These are phyloP conservation scores for Crocallis elinguaria DNA, from an alignment of 2,888 invertebrate species.

Conservation along the genomic window DNA sequence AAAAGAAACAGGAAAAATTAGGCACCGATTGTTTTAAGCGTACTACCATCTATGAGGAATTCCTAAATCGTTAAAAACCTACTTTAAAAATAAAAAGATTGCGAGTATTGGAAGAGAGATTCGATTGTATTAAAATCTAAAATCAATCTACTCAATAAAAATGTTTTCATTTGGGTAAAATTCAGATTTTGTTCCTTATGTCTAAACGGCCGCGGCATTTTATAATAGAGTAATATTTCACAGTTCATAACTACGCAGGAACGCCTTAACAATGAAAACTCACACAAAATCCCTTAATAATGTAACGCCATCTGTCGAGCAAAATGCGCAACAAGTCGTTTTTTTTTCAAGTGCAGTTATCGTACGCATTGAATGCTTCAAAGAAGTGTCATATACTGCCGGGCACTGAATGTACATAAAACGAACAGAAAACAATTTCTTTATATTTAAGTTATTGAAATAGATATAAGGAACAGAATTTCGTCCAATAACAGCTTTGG, in stretches of 20 bases:
- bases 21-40: constrained; percentile 71
- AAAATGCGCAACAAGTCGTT: neutral
- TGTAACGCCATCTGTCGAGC: neutral
- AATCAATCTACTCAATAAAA: constrained; percentile 36
- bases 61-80: constrained; percentile 38
- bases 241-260: neutral
- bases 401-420: neutral
- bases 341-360: no score
- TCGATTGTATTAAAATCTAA: constrained; percentile 28
- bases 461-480: constrained; percentile 41
- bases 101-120: constrained; percentile 44
- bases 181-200: constrained; percentile 45
- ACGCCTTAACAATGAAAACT: no score
- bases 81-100: constrained; percentile 38
- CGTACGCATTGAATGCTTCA: no score
- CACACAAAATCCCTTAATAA: neutral
- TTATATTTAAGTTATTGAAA: constrained; percentile 3
- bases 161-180: constrained; percentile 21
- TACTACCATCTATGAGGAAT: constrained; percentile 59
- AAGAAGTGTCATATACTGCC: neutral
- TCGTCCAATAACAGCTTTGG: constrained; percentile 41
- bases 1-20: constrained; percentile 57
- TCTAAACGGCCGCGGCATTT: neutral
- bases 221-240: neutral
- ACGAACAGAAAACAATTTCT: neutral